Evolutionary conservation across 2,888 invertebrate genomes (phyloP), one percentile per base, ranked within the genome.

Genomic region (Prosapia bicincta): DNA sequence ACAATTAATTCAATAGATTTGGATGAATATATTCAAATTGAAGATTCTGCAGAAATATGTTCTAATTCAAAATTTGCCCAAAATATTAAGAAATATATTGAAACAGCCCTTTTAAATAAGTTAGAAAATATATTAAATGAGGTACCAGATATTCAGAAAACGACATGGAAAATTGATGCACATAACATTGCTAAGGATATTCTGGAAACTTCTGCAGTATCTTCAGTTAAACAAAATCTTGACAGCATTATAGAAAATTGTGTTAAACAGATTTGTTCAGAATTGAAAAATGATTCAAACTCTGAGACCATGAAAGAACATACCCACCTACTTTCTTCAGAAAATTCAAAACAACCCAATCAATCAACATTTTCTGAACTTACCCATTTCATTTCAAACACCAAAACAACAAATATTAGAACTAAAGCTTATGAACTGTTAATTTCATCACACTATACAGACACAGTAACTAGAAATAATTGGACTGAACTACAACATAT

Each of bases 381-480:
- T n/a, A 67, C 76, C 25, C 69, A 73, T 23, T 69, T 38, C 70
- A 73, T 73, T 7, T 76, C 70, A n/a, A n/a, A 26, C 6, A 69
- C 72, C 13, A 73, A 72, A 23, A 73, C 76, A 54, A 6, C 67
- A n/a, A 65, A 73, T 26, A 66, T 76, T 24, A 72, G 76, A 70
- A 28, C 70, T 13, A 71, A 76, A 24, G 72, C 76, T 26, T 70
- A 73, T 25, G 66, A 69, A 66, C 24, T 69, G 15, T 67, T 76
- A 26, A 54, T 72, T 13, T 69, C 69, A 38, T 76, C 76, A 20
- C 76, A 73, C n/a, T 73, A 73, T n/a, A 26, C 76, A n/a, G 76
- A 76, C 24, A 26, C 70, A 66, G n/a, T 76, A 25, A 38, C 66
- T n/a, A 72, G 70, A 6, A 69, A 65, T 66, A 66, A 72, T 26